phyloP scores from a whole-genome alignment of 2,888 invertebrate genomes.

The Clunio marinus region DNA sequence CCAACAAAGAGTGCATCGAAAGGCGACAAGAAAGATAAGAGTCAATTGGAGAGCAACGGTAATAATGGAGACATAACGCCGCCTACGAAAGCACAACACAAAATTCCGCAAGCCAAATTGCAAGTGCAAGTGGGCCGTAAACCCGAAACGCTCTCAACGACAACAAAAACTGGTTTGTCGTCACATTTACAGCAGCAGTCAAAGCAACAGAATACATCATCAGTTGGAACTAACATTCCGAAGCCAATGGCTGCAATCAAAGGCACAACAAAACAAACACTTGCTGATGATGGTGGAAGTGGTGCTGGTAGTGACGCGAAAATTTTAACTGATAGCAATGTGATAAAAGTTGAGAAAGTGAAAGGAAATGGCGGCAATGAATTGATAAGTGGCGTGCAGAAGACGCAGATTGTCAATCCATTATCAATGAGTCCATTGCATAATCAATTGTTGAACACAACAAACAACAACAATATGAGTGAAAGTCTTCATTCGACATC shows the following conservation, averaged over 20 bases:
- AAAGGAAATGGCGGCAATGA: neutral
- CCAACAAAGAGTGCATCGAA: constrained; percentile 37
- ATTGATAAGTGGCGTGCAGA: neutral
- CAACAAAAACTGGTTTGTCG: constrained; percentile 32
- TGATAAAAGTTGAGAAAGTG: constrained; percentile 18
- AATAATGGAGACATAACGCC: neutral
- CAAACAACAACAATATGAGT: constrained; percentile 52
- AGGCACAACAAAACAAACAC: constrained; percentile 71
- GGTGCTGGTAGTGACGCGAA: too few relatives aligned
- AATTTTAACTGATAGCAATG: too few relatives aligned
- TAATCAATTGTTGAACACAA: constrained; percentile 25
- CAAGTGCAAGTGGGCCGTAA: constrained; percentile 35
- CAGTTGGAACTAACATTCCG: constrained; percentile 62
- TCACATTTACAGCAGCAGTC: constrained; percentile 11
- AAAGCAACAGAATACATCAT: neutral
- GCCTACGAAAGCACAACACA: constrained; percentile 35
- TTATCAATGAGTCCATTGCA: neutral
- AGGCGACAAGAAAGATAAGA: constrained; percentile 49
- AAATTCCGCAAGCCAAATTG: constrained; percentile 36
- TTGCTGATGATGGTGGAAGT: too few relatives aligned
- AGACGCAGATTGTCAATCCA: constrained; percentile 11
- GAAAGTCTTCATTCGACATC: constrained; percentile 63
- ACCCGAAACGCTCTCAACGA: too few relatives aligned
- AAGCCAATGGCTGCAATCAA: constrained; percentile 90
- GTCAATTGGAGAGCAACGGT: constrained; percentile 45